A percentile compares a stretch with the other conserved stretches of the same genome.
Conservation (phyloP, 2,113 vertebrate genomes). For the Dolichallabes microphthalmus region DNA sequence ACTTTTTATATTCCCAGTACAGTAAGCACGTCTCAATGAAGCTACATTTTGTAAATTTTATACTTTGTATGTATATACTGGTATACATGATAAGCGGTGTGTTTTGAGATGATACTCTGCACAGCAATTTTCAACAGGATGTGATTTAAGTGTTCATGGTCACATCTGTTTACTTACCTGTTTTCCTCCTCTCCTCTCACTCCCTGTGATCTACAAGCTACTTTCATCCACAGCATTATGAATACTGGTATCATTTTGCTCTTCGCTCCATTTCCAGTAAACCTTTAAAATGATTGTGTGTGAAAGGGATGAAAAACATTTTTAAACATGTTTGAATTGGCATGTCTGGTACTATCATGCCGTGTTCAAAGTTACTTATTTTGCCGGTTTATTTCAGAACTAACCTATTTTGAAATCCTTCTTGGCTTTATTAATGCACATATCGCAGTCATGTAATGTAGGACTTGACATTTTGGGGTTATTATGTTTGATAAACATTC, state of each 20-base stretch:
- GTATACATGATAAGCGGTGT: background rate
- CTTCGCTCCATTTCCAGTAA: background rate
- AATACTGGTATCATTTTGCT: background rate
- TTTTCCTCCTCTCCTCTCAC: background rate
- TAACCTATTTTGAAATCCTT: background rate
- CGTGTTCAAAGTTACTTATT: background rate
- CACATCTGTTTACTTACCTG: background rate
- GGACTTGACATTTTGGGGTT: background rate
- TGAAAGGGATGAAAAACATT: background rate
- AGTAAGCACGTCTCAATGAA: background rate
- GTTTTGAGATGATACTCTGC: background rate
- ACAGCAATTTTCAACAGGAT: background rate
- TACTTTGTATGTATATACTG: background rate
- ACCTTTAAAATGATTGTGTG: background rate
- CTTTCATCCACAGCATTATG: background rate
- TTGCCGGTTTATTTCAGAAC: background rate
- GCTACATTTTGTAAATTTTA: background rate
- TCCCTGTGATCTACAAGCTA: background rate
- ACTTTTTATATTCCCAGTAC: background rate
- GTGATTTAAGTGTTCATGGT: background rate
- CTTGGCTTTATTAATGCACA: background rate
- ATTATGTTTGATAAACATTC: background rate
- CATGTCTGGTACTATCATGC: background rate
- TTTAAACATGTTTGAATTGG: background rate
- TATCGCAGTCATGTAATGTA: background rate